phyloP scores from a whole-genome alignment of 2,888 invertebrate genomes.

The Disparrhopalites patrizii region DNA sequence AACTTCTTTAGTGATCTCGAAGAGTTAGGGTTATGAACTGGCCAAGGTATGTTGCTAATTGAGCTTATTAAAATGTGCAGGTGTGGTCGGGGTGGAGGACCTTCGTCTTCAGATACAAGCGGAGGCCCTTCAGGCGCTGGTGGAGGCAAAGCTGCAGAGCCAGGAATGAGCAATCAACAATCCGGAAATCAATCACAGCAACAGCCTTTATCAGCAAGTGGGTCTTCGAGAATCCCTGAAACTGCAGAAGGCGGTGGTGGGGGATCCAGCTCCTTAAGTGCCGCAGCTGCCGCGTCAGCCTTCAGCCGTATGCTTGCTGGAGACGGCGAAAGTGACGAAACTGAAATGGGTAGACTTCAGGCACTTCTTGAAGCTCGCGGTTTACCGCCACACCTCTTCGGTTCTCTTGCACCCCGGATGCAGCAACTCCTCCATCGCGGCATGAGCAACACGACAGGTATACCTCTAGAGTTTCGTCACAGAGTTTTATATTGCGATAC shows the following conservation, averaged over 20 bases:
- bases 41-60: neutral
- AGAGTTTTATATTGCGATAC: neutral
- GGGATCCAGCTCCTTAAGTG: conserved; percentile 25
- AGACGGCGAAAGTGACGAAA: conserved; percentile 73
- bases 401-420: conserved; percentile 92
- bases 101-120: conserved; percentile 46
- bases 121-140: conserved; percentile 43
- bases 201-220: conserved; percentile 38
- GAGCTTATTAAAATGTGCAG: conserved; percentile 30
- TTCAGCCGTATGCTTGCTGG: conserved; percentile 56
- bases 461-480: conserved; percentile 49
- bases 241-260: conserved; percentile 30
- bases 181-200: conserved; percentile 39
- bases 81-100: conserved; percentile 49
- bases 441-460: conserved; percentile 79
- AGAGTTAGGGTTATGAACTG: neutral
- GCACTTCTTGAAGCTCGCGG: conserved; percentile 91
- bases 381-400: conserved; percentile 92
- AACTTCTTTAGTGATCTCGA: neutral
- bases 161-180: conserved; percentile 50
- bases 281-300: conserved; percentile 53
- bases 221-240: conserved; percentile 30
- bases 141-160: conserved; percentile 50
- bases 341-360: conserved; percentile 91
- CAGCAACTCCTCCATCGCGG: conserved; percentile 91